These are phyloP conservation scores for Molanna angustata DNA, from an alignment of 2,888 invertebrate species.

Conservation along the genomic window DNA sequence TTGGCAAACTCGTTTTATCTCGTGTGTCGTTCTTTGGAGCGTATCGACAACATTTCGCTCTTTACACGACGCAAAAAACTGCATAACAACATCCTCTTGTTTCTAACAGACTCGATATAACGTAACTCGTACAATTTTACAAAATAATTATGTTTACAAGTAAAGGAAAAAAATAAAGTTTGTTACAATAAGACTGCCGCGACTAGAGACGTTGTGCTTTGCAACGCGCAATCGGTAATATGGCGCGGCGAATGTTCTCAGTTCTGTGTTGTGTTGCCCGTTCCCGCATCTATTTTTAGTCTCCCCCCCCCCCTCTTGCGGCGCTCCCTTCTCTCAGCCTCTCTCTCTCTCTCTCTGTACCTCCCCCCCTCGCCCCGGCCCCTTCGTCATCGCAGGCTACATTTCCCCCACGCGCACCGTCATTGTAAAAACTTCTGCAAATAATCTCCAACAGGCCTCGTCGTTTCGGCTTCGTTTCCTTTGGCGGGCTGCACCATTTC, in stretches of 20 bases:
- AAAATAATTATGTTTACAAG: too few species aligned
- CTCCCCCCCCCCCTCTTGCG: conserved; percentile 33
- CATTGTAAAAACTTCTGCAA: background rate
- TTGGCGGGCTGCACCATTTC: too few species aligned
- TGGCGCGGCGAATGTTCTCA: conserved; percentile 21
- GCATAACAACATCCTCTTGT: too few species aligned
- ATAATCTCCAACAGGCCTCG: background rate
- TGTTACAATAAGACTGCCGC: too few species aligned
- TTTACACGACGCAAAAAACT: too few species aligned
- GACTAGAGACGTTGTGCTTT: conserved; percentile 11
- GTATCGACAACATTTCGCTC: too few species aligned
- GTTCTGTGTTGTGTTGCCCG: background rate
- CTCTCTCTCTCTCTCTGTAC: conserved; percentile 32
- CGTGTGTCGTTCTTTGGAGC: too few species aligned
- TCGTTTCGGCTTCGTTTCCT: background rate
- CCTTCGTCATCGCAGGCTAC: background rate
- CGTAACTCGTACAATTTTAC: too few species aligned
- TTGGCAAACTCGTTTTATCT: too few species aligned
- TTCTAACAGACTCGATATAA: too few species aligned
- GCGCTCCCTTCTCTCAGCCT: conserved; percentile 38
- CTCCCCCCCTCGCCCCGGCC: conserved; percentile 19
- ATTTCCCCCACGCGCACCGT: too few species aligned
- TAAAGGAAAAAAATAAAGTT: too few species aligned
- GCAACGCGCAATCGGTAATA: conserved; percentile 17
- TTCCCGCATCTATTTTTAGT: conserved; percentile 22